phyloP scores from a whole-genome alignment of 2,888 invertebrate genomes.

The Sisyra nigra region DNA sequence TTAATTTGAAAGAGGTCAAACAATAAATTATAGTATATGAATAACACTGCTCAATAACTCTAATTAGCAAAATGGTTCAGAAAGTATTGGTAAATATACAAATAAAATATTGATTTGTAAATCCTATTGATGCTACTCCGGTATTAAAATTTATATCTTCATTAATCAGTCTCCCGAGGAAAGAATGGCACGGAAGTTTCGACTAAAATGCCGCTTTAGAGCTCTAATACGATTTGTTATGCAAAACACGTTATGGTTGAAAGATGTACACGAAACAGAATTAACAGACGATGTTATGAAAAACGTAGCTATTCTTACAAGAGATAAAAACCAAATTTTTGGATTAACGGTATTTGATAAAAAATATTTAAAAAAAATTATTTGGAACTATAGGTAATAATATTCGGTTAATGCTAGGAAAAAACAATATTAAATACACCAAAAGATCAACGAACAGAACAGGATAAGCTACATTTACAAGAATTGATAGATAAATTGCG shows the following conservation, averaged over 20 bases:
- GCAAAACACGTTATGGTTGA: constrained; percentile 38
- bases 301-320: not conserved
- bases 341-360: constrained; percentile 31
- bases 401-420: constrained; percentile 27
- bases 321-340: constrained; percentile 32
- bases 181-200: constrained; percentile 14
- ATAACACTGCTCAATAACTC: too few relatives aligned
- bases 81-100: not conserved
- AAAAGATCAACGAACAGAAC: constrained; percentile 34
- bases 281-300: constrained; percentile 17
- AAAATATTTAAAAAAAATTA: too few relatives aligned
- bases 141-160: not conserved
- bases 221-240: constrained; percentile 37
- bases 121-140: too few relatives aligned
- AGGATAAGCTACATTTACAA: constrained; percentile 41
- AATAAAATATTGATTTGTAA: too few relatives aligned
- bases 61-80: not conserved
- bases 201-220: constrained; percentile 35
- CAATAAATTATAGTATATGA: not conserved
- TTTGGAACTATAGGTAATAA: too few relatives aligned
- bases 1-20: not conserved
- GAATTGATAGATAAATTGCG: constrained; percentile 40
- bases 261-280: constrained; percentile 30
- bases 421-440: constrained; percentile 41
- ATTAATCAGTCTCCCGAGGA: constrained; percentile 4